Evolutionary conservation across 2,888 invertebrate genomes (phyloP), one percentile per base, ranked within the genome.

Genomic region (Heteropelma amictum): DNA sequence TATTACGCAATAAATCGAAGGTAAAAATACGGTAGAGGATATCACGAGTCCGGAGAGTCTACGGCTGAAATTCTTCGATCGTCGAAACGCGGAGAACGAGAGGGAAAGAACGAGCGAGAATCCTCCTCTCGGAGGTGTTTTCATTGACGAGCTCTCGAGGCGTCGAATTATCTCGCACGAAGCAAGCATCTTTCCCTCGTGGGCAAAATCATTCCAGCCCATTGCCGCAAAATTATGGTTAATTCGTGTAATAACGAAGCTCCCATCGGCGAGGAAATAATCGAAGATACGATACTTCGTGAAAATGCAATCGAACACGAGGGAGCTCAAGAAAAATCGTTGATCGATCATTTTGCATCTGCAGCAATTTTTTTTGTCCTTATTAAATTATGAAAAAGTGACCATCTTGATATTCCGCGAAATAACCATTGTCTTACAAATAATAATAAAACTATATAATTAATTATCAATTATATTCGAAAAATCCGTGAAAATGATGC

Each of bases 1-100:
- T 58, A 51, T 73, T 77, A 65, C 74, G 74, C 67, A 74, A 74
- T 72, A 42, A 33, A 74, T 74, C 47, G 70, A 65, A 56, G 53
- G 56, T 30, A 45, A 49, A n/a, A 14, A 42, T 8, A 38, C 35
- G 21, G 56, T 53, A 45, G 45, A 51, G 49, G 40, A 49, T 47
- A 49, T 47, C n/a, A n/a, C n/a, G n/a, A 17, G 23, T 23, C n/a
- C 5, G 40, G 33, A 49, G 30, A 51, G 53, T 5, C 26, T 2
- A 21, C 51, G 28, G 17, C 58, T 49, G 56, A 33, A 40, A 61
- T 47, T 33, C 56, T 12, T 8, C 30, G 63, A 69, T 69, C 56
- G 61, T 12, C 38, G 38, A 14, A 28, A 26, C 63, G 38, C 8
- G 38, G 14, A 23, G 14, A 47, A 21, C 26, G 28, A 38, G 26